Conservation (phyloP, 2,113 vertebrate species). For the Catharus bicknelli region DNA sequence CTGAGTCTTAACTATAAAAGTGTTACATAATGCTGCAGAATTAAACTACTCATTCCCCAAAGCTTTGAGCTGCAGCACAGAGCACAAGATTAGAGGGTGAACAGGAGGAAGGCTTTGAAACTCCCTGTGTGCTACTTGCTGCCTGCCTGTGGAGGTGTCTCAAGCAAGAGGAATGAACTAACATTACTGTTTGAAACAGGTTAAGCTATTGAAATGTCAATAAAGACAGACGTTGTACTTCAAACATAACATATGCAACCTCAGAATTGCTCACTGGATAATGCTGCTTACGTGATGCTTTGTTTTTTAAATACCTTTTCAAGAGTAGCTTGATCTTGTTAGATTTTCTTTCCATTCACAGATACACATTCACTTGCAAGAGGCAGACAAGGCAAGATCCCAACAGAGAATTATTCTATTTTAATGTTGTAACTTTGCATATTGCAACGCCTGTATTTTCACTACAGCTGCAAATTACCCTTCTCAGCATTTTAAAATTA, state of each 20-base stretch:
- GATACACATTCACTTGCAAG: not conserved
- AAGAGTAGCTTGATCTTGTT: not conserved
- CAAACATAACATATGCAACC: not conserved
- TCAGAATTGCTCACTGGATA: not conserved
- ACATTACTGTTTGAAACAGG: not conserved
- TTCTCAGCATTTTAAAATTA: conserved; percentile 34
- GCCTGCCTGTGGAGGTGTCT: not conserved
- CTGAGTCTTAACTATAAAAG: conserved; percentile 8
- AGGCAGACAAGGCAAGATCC: conserved; percentile 9
- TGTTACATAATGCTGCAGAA: not conserved
- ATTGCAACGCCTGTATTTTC: not conserved
- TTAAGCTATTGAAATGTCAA: not conserved
- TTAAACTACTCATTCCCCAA: not conserved
- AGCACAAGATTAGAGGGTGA: not conserved
- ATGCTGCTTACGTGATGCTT: not conserved
- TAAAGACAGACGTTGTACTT: not conserved
- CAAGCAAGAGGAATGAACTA: not conserved
- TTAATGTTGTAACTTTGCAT: conserved; percentile 22
- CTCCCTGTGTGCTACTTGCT: not conserved
- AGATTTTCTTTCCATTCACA: not conserved
- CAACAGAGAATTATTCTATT: not conserved
- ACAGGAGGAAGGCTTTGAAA: not conserved
- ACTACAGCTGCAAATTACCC: conserved; percentile 28
- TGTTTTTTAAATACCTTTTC: not conserved
- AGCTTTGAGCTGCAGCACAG: not conserved